Evolutionary conservation across 2,797 vertebrate genomes (phyloP).

Genomic region (Avahi laniger): DNA sequence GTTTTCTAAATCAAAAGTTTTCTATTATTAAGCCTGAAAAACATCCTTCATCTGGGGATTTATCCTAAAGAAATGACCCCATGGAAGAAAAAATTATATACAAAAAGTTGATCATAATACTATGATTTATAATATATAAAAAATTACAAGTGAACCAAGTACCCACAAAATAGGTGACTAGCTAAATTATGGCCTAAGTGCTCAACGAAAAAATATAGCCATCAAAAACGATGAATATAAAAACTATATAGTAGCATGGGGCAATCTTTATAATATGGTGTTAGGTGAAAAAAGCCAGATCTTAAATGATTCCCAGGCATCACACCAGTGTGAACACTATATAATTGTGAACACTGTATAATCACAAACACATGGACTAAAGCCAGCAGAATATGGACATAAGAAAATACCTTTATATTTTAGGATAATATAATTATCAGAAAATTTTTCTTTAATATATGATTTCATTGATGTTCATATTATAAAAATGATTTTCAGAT

Average conservation of each 20-base stretch:
- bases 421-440: background rate
- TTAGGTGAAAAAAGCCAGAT: background rate
- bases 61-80: slow-evolving; percentile 11
- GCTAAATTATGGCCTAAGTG: background rate
- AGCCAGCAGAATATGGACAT: background rate
- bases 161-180: background rate
- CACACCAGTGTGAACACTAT: background rate
- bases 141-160: slow-evolving; percentile 40
- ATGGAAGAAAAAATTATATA: background rate
- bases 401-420: slow-evolving; percentile 11
- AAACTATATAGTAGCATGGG: background rate
- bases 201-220: background rate
- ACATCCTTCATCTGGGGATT: background rate
- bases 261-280: slow-evolving; percentile 16
- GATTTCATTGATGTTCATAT: background rate
- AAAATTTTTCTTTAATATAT: slow-evolving; percentile 20
- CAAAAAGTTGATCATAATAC: slow-evolving; percentile 5
- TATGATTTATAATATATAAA: slow-evolving; percentile 33
- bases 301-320: background rate
- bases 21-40: slow-evolving; percentile 19
- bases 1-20: slow-evolving; percentile 45
- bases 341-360: background rate
- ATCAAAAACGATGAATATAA: slow-evolving; percentile 7
- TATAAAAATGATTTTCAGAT: slow-evolving; percentile 28
- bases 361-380: background rate